Evolutionary conservation across 2,113 vertebrate genomes (phyloP), one percentile per base, ranked within the genome.

Genomic region (Thomomys bottae): DNA sequence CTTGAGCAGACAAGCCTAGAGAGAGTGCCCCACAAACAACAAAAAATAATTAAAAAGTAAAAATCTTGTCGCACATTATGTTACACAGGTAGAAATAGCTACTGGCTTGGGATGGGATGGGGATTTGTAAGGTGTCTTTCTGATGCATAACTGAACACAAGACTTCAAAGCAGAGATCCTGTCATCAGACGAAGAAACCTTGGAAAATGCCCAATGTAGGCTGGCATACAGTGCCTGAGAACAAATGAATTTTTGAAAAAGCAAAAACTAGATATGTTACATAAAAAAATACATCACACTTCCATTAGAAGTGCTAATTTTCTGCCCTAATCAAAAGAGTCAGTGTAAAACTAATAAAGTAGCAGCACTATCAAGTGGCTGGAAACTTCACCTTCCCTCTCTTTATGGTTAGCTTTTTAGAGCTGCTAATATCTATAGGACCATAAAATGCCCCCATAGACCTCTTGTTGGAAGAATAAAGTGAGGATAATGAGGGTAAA

Each of bases 401-500:
- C 66, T 93, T 91, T 88, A 24, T 77, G 71, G 78, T 71, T 63
- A 90, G 54, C 20, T 32, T 9, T 64, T 87, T 90, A 95, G 68
- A 95, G 91, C 78, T 66, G 30, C 77, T 94, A 85, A 88, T 94
- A 92, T 94, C 66, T 54, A 86, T 12, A 84, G 72, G 59, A 84
- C 64, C 45, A 57, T 77, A 79, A 90, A 92, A 88, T 63, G 83
- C 42, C 82, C 82, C 86, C 75, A n/a, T 61, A 49, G 71, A 84
- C 71, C 80, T 95, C 80, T 83, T 81, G 59, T 84, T 93, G 88
- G 72, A 90, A 45, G 68, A 70, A 90, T 84, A 92, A 92, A 94
- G 76, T 94, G 79, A 90, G 85, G 79, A 94, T 94, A 92, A 96
- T 92, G 80, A 92, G 73, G 73, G 68, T 87, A 94, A 95, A 94